Conservation (phyloP, 2,888 invertebrate genomes). For the Embidobia sp. region DNA sequence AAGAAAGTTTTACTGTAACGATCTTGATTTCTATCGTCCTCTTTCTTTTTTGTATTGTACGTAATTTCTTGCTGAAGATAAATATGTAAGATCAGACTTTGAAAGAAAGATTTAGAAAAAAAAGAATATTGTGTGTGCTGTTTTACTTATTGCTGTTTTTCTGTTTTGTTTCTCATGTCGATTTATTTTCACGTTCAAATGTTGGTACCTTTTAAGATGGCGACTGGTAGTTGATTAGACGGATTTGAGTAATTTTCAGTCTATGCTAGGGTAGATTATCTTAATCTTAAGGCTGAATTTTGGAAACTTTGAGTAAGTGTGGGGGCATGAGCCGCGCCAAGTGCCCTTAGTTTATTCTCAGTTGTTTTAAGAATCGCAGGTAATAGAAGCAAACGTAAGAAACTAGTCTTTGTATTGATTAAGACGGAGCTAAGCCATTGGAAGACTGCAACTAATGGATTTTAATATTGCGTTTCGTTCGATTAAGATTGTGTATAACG, state of each 20-base stretch:
- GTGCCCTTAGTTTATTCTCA: slow-evolving; percentile 81
- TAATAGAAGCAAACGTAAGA: slow-evolving; percentile 40
- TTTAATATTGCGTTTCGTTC: slow-evolving; percentile 18
- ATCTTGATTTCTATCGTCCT: slow-evolving; percentile 63
- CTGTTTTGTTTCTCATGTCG: slow-evolving; percentile 41
- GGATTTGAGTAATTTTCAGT: slow-evolving; percentile 80
- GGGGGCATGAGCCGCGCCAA: slow-evolving; percentile 80
- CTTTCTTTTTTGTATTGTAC: slow-evolving; percentile 61
- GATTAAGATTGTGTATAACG: too few relatives aligned
- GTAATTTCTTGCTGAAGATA: slow-evolving; percentile 56
- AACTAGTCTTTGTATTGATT: slow-evolving; percentile 79
- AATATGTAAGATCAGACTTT: slow-evolving; percentile 58
- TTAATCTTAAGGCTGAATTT: slow-evolving; percentile 74
- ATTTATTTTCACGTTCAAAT: slow-evolving; percentile 45
- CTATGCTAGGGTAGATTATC: slow-evolving; percentile 81
- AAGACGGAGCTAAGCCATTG: slow-evolving; percentile 75
- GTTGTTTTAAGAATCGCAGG: slow-evolving; percentile 72
- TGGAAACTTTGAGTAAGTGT: slow-evolving; percentile 83
- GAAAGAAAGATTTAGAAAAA: slow-evolving; percentile 56
- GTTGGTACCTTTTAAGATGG: slow-evolving; percentile 70
- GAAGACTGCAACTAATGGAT: slow-evolving; percentile 58
- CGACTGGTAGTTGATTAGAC: slow-evolving; percentile 70
- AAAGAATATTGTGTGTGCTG: slow-evolving; percentile 45
- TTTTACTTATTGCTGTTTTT: slow-evolving; percentile 56
- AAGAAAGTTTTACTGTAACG: slow-evolving; percentile 67